phyloP scores from a whole-genome alignment of 2,888 invertebrate species.

The Hybos culiciformis region DNA sequence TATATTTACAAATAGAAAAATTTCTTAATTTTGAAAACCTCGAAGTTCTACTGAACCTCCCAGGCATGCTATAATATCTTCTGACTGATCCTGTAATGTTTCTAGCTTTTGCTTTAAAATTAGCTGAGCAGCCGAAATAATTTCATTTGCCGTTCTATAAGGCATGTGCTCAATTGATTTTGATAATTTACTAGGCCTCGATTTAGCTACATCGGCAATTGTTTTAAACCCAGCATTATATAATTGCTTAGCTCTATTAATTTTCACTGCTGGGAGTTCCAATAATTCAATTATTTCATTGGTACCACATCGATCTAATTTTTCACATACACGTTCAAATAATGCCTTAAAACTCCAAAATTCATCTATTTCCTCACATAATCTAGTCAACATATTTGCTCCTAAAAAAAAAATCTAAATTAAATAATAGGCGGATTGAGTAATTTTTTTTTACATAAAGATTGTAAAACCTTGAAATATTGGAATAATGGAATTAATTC shows the following conservation, averaged over 20 bases:
- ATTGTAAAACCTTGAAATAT: no score
- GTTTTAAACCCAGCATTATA: conserved; percentile 69
- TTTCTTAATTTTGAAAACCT: no score
- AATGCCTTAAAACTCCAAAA: conserved; percentile 74
- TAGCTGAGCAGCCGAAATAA: conserved; percentile 72
- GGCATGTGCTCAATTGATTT: conserved; percentile 56
- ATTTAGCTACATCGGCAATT: conserved; percentile 61
- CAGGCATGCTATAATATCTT: conserved; percentile 36
- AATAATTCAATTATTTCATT: conserved; percentile 67
- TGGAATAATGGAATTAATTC: no score
- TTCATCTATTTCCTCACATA: conserved; percentile 64
- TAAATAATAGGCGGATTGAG: no score
- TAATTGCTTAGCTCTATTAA: conserved; percentile 66
- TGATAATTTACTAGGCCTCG: conserved; percentile 48
- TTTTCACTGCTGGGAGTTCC: conserved; percentile 79
- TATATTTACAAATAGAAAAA: no score
- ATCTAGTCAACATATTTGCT: no score
- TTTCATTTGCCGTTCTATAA: conserved; percentile 57
- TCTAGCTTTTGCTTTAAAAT: conserved; percentile 56
- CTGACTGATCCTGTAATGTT: conserved; percentile 71
- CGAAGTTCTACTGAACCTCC: no score
- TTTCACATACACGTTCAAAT: conserved; percentile 55
- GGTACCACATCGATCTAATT: conserved; percentile 69
- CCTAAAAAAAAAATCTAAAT: no score
- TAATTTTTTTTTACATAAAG: no score